These are phyloP conservation scores for Luehdorfia chinensis DNA, from an alignment of 1,140 invertebrate species.

Conservation along the genomic window DNA sequence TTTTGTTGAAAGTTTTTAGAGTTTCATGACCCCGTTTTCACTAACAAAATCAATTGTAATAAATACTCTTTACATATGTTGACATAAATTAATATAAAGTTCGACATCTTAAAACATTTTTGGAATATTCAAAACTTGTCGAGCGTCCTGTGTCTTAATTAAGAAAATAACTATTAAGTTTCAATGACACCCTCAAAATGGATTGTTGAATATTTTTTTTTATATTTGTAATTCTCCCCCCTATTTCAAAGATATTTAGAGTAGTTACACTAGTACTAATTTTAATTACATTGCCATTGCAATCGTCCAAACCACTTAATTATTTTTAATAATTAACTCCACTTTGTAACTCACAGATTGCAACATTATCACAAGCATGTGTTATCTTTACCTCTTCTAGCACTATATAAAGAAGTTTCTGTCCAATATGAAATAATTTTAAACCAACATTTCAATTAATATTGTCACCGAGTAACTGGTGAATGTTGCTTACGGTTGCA, in stretches of 20 bases:
- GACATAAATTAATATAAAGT: no score
- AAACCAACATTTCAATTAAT: conserved; percentile 43
- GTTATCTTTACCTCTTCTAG: conserved; percentile 43
- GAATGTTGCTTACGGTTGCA: conserved; percentile 61
- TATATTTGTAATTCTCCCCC: conserved; percentile 2
- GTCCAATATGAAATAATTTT: conserved; percentile 22
- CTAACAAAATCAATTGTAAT: no score
- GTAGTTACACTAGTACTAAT: conserved; percentile 15
- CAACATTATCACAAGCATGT: conserved; percentile 68
- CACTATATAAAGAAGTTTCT: conserved; percentile 34
- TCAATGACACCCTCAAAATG: conserved; percentile 34
- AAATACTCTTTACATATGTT: no score
- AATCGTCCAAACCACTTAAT: conserved; percentile 20
- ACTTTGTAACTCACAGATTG: conserved; percentile 60
- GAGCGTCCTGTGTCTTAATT: neutral
- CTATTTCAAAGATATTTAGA: conserved; percentile 6
- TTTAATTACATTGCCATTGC: conserved; percentile 14
- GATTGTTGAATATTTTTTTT: conserved; percentile 7
- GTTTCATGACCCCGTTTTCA: no score
- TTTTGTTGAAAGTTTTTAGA: no score
- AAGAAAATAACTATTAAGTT: neutral
- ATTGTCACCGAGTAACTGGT: conserved; percentile 55
- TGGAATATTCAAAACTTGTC: conserved; percentile 7
- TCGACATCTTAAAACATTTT: no score
- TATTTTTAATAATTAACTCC: conserved; percentile 54